phyloP scores from a whole-genome alignment of 2,113 vertebrate species.

The Solea solea region DNA sequence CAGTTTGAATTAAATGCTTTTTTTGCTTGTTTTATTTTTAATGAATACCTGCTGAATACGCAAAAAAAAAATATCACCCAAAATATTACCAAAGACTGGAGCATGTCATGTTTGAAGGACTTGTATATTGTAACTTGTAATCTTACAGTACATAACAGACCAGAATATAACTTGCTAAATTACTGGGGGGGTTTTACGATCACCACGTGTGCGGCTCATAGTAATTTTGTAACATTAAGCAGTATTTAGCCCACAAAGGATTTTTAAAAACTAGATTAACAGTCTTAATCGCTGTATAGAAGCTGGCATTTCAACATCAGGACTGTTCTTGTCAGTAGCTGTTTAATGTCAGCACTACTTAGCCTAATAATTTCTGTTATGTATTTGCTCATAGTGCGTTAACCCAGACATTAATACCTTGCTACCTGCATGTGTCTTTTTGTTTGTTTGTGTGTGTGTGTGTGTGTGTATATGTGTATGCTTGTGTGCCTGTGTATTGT shows the following conservation, averaged over 20 bases:
- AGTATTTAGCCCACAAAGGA: too few species aligned
- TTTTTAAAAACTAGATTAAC: too few species aligned
- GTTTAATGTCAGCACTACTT: not conserved
- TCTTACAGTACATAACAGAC: too few species aligned
- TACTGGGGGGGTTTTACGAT: too few species aligned
- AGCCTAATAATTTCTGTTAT: slow-evolving; percentile 21
- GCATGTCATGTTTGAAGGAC: too few species aligned
- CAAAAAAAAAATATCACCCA: not conserved
- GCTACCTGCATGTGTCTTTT: slow-evolving; percentile 55
- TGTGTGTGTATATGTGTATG: slow-evolving; percentile 15
- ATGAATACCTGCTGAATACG: not conserved
- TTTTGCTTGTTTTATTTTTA: too few species aligned
- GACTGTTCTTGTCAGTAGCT: not conserved
- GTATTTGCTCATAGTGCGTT: slow-evolving; percentile 24
- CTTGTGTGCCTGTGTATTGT: slow-evolving; percentile 51
- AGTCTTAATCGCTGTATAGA: not conserved
- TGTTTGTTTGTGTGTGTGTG: slow-evolving; percentile 16
- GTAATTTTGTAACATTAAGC: not conserved
- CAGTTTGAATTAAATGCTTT: not conserved
- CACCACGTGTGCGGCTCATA: not conserved
- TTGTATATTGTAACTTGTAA: too few species aligned
- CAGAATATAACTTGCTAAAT: too few species aligned
- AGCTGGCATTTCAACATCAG: not conserved
- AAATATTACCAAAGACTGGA: not conserved
- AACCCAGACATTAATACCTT: slow-evolving; percentile 55